phyloP scores from a whole-genome alignment of 2,113 vertebrate genomes.

The Lynx canadensis region DNA sequence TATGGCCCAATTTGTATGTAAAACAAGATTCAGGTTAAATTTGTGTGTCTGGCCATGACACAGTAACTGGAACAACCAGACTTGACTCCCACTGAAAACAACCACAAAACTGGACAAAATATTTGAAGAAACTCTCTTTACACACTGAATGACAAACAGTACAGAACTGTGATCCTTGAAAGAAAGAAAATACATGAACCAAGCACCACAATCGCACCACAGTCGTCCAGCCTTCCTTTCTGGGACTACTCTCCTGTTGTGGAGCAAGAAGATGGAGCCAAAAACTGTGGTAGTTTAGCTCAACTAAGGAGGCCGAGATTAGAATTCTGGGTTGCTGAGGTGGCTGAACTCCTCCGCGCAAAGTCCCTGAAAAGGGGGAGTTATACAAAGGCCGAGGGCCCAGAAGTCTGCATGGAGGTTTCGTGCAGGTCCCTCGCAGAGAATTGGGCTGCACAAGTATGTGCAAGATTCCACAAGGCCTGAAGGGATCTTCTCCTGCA shows the following conservation, averaged over 20 bases:
- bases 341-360: background rate
- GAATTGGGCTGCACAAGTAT: background rate
- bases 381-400: background rate
- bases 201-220: background rate
- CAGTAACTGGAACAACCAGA: background rate
- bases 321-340: background rate
- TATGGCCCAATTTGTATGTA: background rate
- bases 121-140: background rate
- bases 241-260: background rate
- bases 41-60: background rate
- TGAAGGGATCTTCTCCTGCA: background rate
- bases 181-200: background rate
- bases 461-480: background rate
- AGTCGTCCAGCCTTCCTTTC: background rate
- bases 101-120: background rate
- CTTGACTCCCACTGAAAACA: background rate
- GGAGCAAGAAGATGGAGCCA: background rate
- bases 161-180: background rate
- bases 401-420: background rate
- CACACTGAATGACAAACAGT: background rate
- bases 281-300: background rate
- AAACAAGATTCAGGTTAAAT: background rate
- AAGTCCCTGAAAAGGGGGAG: background rate
- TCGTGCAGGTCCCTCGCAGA: background rate
- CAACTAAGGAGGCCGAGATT: background rate